Conservation (phyloP, 2,797 vertebrate genomes). For the Semotilus atromaculatus region DNA sequence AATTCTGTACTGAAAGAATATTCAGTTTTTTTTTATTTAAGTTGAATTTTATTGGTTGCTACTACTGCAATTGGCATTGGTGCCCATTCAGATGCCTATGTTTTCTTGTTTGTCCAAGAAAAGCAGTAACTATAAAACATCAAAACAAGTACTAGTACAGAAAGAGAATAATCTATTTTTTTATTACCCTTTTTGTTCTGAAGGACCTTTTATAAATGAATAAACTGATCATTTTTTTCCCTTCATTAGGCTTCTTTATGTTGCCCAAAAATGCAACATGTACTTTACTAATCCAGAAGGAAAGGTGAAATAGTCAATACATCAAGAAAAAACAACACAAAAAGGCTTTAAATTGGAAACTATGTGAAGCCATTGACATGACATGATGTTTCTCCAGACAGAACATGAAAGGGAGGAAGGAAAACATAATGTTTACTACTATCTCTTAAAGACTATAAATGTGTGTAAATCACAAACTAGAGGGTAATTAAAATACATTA, state of each 20-base stretch:
- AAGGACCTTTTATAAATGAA: background rate
- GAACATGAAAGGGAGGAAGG: background rate
- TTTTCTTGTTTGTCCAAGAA: background rate
- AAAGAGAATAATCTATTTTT: background rate
- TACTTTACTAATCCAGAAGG: constrained; percentile 9
- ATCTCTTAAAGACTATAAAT: background rate
- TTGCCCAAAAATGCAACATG: background rate
- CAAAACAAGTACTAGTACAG: background rate
- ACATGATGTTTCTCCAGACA: background rate
- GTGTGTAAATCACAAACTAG: background rate
- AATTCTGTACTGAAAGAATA: background rate
- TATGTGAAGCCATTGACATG: background rate
- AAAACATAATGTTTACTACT: background rate
- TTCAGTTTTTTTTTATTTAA: background rate
- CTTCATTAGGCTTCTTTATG: background rate
- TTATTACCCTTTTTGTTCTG: background rate
- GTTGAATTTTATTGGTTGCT: background rate
- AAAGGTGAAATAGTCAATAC: background rate
- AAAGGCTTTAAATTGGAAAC: background rate
- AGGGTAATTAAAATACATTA: constrained; percentile 6
- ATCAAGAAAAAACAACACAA: background rate
- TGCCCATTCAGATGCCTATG: background rate
- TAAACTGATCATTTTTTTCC: background rate
- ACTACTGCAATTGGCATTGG: background rate
- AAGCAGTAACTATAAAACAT: background rate